Evolutionary conservation across 2,888 invertebrate genomes (phyloP).

Genomic region (Pyrochroa serraticornis): DNA sequence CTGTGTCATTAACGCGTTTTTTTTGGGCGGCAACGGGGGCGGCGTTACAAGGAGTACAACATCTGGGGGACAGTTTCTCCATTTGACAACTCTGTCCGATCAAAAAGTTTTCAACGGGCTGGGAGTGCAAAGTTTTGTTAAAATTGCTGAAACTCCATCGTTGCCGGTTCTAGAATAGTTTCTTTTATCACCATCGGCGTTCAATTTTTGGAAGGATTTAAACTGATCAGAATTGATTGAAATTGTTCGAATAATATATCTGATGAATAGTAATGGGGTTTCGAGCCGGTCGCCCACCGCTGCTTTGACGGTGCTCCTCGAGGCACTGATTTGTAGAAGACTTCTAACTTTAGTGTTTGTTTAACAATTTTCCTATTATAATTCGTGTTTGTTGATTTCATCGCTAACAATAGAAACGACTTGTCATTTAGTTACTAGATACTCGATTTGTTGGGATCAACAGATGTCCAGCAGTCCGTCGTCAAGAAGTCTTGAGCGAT

Average conservation of each 20-base stretch:
- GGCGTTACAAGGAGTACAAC: conserved; percentile 15
- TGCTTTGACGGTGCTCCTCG: not conserved
- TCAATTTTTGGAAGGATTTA: conserved; percentile 3
- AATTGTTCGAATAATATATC: conserved; percentile 1
- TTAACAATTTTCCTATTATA: too few species aligned
- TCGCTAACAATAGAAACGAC: too few species aligned
- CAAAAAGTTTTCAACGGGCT: conserved; percentile 5
- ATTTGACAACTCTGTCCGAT: not conserved
- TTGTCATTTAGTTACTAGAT: too few species aligned
- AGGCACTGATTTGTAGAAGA: not conserved
- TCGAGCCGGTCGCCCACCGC: not conserved
- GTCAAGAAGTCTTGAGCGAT: too few species aligned
- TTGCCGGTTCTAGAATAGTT: not conserved
- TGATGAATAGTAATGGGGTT: conserved; percentile 6
- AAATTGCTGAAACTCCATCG: not conserved
- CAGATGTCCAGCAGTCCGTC: too few species aligned
- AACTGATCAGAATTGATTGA: conserved; percentile 1
- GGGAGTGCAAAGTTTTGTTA: not conserved
- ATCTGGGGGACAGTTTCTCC: not conserved
- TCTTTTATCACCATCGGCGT: not conserved
- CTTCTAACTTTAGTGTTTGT: too few species aligned
- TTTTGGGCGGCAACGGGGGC: conserved; percentile 7
- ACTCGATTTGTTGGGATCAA: too few species aligned
- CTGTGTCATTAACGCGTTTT: conserved; percentile 20
- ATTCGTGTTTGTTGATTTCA: too few species aligned